These are phyloP conservation scores for Avahi laniger DNA, from an alignment of 2,797 vertebrate genomes.

Conservation along the genomic window DNA sequence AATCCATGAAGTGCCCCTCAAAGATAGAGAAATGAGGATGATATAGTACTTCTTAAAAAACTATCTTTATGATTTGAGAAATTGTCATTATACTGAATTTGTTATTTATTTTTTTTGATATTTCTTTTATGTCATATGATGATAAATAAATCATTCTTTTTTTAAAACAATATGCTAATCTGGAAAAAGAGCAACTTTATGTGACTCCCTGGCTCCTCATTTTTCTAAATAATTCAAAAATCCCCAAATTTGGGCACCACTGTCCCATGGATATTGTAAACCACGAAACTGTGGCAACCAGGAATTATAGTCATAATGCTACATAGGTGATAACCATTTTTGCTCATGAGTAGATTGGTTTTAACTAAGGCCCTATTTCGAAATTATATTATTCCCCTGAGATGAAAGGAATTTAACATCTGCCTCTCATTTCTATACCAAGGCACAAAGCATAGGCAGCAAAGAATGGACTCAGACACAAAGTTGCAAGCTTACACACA, in stretches of 20 bases:
- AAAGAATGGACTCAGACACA: not conserved
- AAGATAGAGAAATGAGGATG: not conserved
- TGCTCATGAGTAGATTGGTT: not conserved
- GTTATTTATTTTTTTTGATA: not conserved
- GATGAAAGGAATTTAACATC: slow-evolving; percentile 4
- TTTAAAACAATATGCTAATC: not conserved
- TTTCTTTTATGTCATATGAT: not conserved
- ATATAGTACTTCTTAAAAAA: not conserved
- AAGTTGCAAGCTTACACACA: not conserved
- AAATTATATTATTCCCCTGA: not conserved
- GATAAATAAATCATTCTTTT: not conserved
- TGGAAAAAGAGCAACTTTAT: not conserved
- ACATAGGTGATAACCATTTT: not conserved
- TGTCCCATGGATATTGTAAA: not conserved
- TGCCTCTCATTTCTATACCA: not conserved
- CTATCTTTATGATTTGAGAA: not conserved
- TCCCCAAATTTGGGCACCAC: not conserved
- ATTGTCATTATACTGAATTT: not conserved
- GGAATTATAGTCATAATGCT: not conserved
- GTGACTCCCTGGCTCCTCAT: not conserved
- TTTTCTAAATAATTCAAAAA: not conserved
- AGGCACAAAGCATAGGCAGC: not conserved
- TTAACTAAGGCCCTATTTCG: not conserved
- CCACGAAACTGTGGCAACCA: not conserved
- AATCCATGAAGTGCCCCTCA: not conserved